These are phyloP conservation scores for Melanargia galathea DNA, from an alignment of 2,888 invertebrate species.

Conservation along the genomic window DNA sequence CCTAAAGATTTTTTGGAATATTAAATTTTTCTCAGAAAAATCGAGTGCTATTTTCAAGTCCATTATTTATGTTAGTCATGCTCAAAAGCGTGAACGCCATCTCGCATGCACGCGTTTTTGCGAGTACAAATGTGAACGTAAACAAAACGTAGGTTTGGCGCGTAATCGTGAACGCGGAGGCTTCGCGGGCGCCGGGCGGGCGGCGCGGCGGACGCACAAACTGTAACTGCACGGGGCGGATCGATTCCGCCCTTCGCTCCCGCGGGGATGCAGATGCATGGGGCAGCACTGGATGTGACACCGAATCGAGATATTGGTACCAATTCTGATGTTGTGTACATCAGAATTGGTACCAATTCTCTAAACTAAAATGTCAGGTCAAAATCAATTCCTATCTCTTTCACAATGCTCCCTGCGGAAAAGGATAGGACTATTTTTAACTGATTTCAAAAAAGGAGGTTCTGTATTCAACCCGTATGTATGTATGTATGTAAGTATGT, in stretches of 20 bases:
- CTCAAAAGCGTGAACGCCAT: not conserved
- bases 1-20: not conserved
- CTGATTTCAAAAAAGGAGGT: no score
- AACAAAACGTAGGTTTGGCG: conserved; percentile 61
- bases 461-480: no score
- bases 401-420: no score
- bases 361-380: no score
- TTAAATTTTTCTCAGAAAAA: not conserved
- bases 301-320: conserved; percentile 20
- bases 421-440: no score
- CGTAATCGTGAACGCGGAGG: conserved; percentile 71
- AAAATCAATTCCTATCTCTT: no score
- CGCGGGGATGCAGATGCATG: conserved; percentile 80
- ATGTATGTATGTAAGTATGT: no score
- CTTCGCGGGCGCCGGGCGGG: conserved; percentile 58
- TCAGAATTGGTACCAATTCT: no score
- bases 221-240: conserved; percentile 69
- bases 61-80: not conserved
- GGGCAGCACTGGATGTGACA: conserved; percentile 53
- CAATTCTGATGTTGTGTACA: no score
- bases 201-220: conserved; percentile 59
- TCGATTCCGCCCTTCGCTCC: conserved; percentile 63
- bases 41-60: not conserved
- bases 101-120: conserved; percentile 6
- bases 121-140: conserved; percentile 31